Evolutionary conservation across 2,888 invertebrate species (phyloP), one percentile per base, ranked within the genome.

Genomic region (Microctonus aethiopoides): DNA sequence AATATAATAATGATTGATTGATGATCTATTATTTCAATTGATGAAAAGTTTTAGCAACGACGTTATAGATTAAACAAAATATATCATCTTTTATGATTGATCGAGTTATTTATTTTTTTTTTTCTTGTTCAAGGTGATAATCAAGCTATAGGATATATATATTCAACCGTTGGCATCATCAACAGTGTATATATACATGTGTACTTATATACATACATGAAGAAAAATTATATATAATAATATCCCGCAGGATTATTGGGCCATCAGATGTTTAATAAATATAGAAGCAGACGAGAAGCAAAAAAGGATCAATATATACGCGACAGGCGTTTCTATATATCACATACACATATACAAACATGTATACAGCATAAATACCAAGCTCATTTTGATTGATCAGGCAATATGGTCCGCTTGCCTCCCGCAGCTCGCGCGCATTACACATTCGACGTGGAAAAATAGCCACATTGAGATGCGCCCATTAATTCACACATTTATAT

Each of bases 401-500:
- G 83, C 81, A 85, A 85, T 85, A 85, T 84, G 84, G 80, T 82
- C 78, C 79, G 83, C 79, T 81, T 80, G 77, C 85, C 84, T 83
- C 84, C 85, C 82, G 83, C 80, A 78, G 83, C 81, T 81, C 79
- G 78, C 83, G 84, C 84, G 56, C 65, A 84, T 84, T 84, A 84
- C 83, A 78, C 78, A 78, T 68, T 72, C 80, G 84, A 85, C 84
- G 84, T 83, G 81, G 84, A 84, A 85, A 85, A 84, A 85, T 85
- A 78, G 79, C 80, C 78, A 80, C 83, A 85, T 84, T 84, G 85
- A 85, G 84, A 85, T 84, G 85, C 85, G 84, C 84, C 82, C 85
- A 85, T 85, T 84, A 84, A 85, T 85, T 83, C 83, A 83, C 60
- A 68, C 67, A 69, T 54, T 63, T 76, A 74, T 56, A 34, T 52